Conservation (phyloP, 1,140 invertebrate species). For the Asobara japonica region DNA sequence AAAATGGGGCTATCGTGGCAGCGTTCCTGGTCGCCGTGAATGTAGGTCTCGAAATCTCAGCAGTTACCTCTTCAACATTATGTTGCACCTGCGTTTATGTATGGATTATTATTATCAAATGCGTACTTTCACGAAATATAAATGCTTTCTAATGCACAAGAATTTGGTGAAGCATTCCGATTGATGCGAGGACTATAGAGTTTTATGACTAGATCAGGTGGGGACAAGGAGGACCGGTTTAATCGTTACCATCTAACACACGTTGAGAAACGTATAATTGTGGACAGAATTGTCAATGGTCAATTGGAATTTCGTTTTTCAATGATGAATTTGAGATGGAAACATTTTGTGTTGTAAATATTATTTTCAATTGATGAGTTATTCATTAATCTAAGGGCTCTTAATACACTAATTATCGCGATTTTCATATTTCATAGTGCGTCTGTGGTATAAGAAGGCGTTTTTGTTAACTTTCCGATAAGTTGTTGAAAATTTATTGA, state of each 20-base stretch:
- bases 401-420: no score
- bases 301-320: no score
- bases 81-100: background rate
- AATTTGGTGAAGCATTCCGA: background rate
- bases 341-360: no score
- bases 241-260: background rate
- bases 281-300: no score
- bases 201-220: background rate
- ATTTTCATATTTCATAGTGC: no score
- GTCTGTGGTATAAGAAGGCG: no score
- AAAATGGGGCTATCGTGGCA: background rate
- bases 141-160: background rate
- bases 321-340: no score
- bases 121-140: background rate
- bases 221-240: background rate
- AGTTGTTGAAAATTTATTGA: no score
- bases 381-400: no score
- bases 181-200: background rate
- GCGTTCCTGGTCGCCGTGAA: background rate
- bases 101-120: background rate
- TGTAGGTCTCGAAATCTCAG: constrained; percentile 5
- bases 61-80: background rate
- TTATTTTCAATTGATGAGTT: no score
- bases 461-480: no score
- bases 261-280: background rate